Evolutionary conservation across 2,888 invertebrate genomes (phyloP).

Genomic region (Eupeodes luniger): DNA sequence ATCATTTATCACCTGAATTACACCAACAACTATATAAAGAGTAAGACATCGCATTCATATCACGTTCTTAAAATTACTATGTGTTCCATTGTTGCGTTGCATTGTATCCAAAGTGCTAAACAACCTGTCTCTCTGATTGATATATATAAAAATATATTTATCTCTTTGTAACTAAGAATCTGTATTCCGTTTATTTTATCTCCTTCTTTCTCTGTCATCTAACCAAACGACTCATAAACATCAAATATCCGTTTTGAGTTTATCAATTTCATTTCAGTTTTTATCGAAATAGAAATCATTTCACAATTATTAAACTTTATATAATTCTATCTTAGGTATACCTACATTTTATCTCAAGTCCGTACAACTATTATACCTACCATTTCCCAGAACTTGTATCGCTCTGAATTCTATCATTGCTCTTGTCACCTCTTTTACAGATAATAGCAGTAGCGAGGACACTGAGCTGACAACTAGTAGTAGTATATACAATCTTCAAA

Average conservation of each 20-base stretch:
- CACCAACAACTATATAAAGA: too few species aligned
- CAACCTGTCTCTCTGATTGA: not conserved
- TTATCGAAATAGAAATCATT: constrained; percentile 15
- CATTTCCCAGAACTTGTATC: not conserved
- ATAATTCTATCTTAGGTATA: not conserved
- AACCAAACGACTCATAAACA: not conserved
- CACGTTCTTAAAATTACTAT: not conserved
- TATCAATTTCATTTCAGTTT: constrained; percentile 32
- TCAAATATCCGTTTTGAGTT: constrained; percentile 41
- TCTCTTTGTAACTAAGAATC: too few species aligned
- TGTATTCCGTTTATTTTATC: not conserved
- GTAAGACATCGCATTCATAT: not conserved
- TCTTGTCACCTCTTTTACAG: constrained; percentile 33
- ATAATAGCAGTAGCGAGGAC: constrained; percentile 34
- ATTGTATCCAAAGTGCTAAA: not conserved
- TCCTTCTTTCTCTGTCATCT: not conserved
- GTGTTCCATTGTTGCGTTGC: not conserved
- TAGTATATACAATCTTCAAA: constrained; percentile 47
- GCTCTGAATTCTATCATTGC: constrained; percentile 2
- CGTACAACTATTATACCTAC: constrained; percentile 9
- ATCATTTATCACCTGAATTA: constrained; percentile 54
- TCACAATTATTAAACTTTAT: constrained; percentile 11
- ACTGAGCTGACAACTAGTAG: constrained; percentile 49
- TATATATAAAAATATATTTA: too few species aligned
- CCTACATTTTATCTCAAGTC: not conserved